Percentiles rank a stretch among this genome's conserved stretches.
Evolutionary conservation across 2,888 invertebrate genomes (phyloP).

Genomic region (Ametastegia equiseti): DNA sequence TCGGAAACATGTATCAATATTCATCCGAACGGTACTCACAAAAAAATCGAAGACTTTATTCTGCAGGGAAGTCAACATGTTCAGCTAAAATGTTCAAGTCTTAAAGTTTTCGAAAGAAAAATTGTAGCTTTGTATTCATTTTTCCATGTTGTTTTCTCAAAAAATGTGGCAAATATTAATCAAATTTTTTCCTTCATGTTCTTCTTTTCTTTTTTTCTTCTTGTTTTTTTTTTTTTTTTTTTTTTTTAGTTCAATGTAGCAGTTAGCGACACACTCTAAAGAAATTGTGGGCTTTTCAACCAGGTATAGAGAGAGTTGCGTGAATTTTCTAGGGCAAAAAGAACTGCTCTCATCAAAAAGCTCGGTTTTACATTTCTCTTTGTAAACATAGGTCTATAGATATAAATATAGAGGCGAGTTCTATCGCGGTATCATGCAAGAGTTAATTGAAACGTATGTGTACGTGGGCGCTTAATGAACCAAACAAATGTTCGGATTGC

Average conservation of each 20-base stretch:
- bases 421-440: neutral
- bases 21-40: neutral
- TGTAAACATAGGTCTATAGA: too few relatives aligned
- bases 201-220: too few relatives aligned
- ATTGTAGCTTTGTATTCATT: neutral
- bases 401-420: too few relatives aligned
- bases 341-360: neutral
- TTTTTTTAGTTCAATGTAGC: too few relatives aligned
- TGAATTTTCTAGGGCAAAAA: neutral
- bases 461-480: neutral
- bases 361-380: neutral
- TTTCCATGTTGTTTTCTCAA: neutral
- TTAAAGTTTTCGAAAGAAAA: neutral
- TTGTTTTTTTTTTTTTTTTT: too few relatives aligned
- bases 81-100: neutral
- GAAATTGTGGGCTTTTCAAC: too few relatives aligned
- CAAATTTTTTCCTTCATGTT: too few relatives aligned
- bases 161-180: too few relatives aligned
- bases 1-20: neutral
- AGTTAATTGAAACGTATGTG: neutral
- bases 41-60: neutral
- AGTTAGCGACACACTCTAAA: too few relatives aligned
- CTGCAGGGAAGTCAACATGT: neutral
- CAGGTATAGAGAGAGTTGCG: too few relatives aligned
- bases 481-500: conserved; percentile 17